Base-by-base conservation (phyloP, 2,888 invertebrate genomes). In the Orthosia gothica region DNA sequence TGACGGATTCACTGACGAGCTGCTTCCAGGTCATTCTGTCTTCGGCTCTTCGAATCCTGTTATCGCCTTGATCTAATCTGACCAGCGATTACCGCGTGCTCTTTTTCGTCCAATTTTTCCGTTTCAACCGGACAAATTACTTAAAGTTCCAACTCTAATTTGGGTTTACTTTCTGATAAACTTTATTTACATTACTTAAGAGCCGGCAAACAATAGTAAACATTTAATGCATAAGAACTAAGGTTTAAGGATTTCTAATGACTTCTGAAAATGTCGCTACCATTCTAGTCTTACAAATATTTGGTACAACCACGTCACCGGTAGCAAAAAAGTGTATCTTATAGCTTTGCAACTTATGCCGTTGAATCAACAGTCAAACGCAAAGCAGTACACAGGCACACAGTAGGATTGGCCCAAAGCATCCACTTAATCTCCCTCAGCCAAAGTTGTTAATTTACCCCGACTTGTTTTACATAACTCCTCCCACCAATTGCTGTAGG, bases 391-490 rank as follows among this genome's bases (percentile, higher is more conserved):
- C 26, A 67, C 66, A 63, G 50, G 15, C n/a, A 61, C 69, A 61
- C 57, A 64, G 54, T 47, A 73, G 62, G 72, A 76, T 81, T 69
- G 70, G 59, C 58, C 61, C 26, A 57, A 74, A 87, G 79, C 59
- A 75, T 49, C 68, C 78, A 80, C 66, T 78, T 79, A 83, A 78
- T 83, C 78, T 77, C 54, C 52, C 62, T 65, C 59, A 79, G 79
- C 62, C 50, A 58, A 87, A 86, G 64, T 86, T 86, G 79, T 77
- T 83, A 87, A 86, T 85, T 85, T 81, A 86, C 85, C 78, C 68
- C 76, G 54, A 81, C 74, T 83, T 83, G 86, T 78, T 83, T 78
- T 78, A 86, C 83, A 85, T 86, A 85, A 81, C 79, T 83, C 86
- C 79, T 76, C 77, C 76, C 70, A 67, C 71, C 65, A 79, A 87